Evolutionary conservation across 2,888 invertebrate species (phyloP).

Genomic region (Amiota communis): DNA sequence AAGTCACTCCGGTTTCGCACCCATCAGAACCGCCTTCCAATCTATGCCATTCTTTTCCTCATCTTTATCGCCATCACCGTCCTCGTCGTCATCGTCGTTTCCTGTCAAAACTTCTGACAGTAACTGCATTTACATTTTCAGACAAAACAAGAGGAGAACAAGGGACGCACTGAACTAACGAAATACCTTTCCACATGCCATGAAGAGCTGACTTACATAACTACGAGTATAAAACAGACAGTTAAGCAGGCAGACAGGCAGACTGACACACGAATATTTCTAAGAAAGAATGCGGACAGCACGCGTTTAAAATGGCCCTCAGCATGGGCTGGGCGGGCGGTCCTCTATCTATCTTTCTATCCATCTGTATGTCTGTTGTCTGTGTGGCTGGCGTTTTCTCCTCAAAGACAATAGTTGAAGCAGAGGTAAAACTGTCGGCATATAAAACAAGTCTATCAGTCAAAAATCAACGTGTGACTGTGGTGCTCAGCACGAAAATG

Average conservation of each 20-base stretch:
- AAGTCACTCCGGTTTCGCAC: neutral
- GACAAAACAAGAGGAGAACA: neutral
- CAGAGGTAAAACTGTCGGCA: constrained; percentile 60
- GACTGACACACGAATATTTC: constrained; percentile 55
- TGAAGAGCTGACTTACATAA: neutral
- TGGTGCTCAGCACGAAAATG: neutral
- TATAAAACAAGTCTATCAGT: constrained; percentile 70
- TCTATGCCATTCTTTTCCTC: neutral
- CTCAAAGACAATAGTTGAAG: constrained; percentile 2
- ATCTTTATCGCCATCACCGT: neutral
- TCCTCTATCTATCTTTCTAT: too few relatives aligned
- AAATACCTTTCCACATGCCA: constrained; percentile 19
- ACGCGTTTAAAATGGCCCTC: constrained; percentile 45
- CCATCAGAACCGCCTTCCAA: neutral
- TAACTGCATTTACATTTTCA: constrained; percentile 24
- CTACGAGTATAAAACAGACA: constrained; percentile 43
- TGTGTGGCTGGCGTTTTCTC: neutral
- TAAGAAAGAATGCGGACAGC: constrained; percentile 18
- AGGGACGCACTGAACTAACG: neutral
- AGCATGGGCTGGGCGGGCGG: too few relatives aligned
- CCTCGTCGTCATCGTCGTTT: neutral
- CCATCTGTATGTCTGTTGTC: too few relatives aligned
- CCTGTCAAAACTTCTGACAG: constrained; percentile 27
- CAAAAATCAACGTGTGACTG: constrained; percentile 35
- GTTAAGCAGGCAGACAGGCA: constrained; percentile 28